These are phyloP conservation scores for Hippasteria phrygiana DNA, from an alignment of 53 echinoderm and acorn worm species.

Conservation along the genomic window DNA sequence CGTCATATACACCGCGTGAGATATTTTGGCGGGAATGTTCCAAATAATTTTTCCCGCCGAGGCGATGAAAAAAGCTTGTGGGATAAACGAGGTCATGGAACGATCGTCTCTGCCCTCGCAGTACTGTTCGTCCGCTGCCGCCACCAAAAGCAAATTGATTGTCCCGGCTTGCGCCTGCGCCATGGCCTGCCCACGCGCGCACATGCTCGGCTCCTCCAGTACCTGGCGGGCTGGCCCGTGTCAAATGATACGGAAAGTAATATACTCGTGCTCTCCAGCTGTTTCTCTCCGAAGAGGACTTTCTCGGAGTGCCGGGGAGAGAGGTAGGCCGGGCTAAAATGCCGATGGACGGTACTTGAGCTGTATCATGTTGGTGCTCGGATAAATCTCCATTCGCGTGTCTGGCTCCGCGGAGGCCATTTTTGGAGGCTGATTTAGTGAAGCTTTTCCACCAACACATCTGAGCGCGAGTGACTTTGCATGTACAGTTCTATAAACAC, in stretches of 20 bases:
- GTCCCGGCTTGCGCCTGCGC: constrained; percentile 46
- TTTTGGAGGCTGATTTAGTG: too few species aligned
- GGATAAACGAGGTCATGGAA: constrained; percentile 17
- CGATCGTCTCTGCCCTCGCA: constrained; percentile 10
- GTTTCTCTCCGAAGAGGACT: constrained; percentile 52
- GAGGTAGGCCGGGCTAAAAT: constrained; percentile 35
- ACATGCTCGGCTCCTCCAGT: background rate
- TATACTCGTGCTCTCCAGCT: constrained; percentile 65
- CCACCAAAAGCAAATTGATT: constrained; percentile 61
- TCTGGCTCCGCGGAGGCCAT: background rate
- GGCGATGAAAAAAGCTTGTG: constrained; percentile 9
- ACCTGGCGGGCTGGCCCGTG: constrained; percentile 39
- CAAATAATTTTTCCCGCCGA: background rate
- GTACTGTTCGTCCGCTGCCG: background rate
- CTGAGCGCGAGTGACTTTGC: too few species aligned
- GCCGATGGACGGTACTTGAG: constrained; percentile 36
- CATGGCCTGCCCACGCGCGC: background rate
- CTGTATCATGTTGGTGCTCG: background rate
- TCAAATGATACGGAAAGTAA: constrained; percentile 63
- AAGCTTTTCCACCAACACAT: too few species aligned
- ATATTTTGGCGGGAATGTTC: background rate
- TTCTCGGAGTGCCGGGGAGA: constrained; percentile 23
- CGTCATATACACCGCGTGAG: background rate
- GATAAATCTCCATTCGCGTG: background rate
- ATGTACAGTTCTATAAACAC: too few species aligned